Evolutionary conservation across 53 echinoderm and acorn worm genomes (phyloP).

Genomic region (Mesocentrotus franciscanus): DNA sequence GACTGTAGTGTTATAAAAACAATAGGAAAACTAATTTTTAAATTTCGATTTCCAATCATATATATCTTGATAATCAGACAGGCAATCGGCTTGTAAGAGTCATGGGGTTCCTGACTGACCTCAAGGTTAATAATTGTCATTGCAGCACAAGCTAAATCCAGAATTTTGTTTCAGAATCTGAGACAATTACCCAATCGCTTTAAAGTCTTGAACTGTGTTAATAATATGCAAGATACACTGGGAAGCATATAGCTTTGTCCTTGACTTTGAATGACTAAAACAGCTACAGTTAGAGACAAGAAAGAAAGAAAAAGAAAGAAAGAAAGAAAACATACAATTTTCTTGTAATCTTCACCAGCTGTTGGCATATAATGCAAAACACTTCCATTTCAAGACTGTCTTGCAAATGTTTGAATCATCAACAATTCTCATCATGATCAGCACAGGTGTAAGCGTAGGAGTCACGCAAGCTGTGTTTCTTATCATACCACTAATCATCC

Average conservation of each 20-base stretch:
- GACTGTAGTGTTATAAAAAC: no score
- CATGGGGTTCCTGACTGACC: no score
- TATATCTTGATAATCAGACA: no score
- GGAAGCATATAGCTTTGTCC: neutral
- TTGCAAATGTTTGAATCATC: neutral
- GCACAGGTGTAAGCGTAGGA: neutral
- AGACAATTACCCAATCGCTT: neutral
- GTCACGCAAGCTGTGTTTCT: constrained; percentile 21
- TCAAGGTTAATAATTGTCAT: no score
- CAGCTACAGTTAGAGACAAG: neutral
- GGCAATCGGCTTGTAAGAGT: no score
- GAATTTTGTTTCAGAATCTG: no score
- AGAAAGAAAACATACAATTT: neutral
- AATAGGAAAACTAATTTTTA: no score
- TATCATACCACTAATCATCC: neutral
- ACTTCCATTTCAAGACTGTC: neutral
- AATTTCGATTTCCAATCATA: no score
- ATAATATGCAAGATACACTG: neutral
- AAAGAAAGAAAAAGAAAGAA: neutral
- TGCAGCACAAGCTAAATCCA: no score
- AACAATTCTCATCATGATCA: neutral
- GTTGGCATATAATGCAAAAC: neutral
- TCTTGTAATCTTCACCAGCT: neutral
- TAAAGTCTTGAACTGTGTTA: neutral
- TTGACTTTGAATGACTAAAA: neutral